phyloP scores from a whole-genome alignment of 2,888 invertebrate genomes.

The Clusia tigrina region DNA sequence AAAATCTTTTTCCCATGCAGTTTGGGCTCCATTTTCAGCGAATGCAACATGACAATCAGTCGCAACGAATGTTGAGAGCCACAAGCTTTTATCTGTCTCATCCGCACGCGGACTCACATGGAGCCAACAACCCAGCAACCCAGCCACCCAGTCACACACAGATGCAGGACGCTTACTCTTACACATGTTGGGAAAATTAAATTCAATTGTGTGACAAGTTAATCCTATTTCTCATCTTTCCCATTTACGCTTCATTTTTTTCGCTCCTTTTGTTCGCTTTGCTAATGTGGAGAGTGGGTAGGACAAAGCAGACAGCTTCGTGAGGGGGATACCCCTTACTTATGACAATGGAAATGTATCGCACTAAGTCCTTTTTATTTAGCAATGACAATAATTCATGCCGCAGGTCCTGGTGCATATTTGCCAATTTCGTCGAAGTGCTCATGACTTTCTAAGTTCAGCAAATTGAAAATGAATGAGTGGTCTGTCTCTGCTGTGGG shows the following conservation, averaged over 20 bases:
- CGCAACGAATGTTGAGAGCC: neutral
- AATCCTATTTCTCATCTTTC: constrained; percentile 58
- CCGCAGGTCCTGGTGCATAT: constrained; percentile 22
- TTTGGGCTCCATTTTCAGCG: neutral
- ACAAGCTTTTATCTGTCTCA: constrained; percentile 2
- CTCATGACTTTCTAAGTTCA: neutral
- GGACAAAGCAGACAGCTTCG: neutral
- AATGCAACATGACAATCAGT: neutral
- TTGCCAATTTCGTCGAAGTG: neutral
- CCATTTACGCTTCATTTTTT: constrained; percentile 56
- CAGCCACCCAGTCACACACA: neutral
- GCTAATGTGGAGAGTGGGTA: too few species aligned
- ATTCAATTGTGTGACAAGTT: constrained; percentile 62
- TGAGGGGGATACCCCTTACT: neutral
- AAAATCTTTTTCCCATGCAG: neutral
- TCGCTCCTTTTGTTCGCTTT: too few species aligned
- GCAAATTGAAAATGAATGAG: neutral
- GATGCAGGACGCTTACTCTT: neutral
- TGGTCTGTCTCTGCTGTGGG: neutral
- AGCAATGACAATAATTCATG: constrained; percentile 5
- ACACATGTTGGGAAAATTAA: constrained; percentile 53
- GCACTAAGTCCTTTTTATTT: too few species aligned
- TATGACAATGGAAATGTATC: too few species aligned
- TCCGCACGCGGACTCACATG: neutral
- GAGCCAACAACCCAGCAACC: neutral